Base-by-base conservation (phyloP, 2,888 invertebrate genomes). In the Ernsta delagoae region DNA sequence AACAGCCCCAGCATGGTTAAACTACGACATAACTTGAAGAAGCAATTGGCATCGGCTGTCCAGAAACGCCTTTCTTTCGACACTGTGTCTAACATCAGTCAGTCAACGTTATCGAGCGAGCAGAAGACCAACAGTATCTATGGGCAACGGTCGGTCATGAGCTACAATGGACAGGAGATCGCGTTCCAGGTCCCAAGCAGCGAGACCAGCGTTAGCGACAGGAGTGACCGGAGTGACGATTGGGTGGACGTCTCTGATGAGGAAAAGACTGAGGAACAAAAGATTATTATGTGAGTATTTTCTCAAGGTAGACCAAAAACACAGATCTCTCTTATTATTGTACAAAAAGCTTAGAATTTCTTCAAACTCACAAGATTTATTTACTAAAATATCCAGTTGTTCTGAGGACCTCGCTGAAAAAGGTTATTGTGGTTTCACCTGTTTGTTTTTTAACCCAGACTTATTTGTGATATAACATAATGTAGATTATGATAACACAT, bases 191-290 rank as follows among this genome's bases (percentile, higher is more conserved):
- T 94, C 39, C 94, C 94, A 7, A 93, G 94, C 73, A 94, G 95
- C 75, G 95, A 95, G 77, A 88, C 94, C 36, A 95, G 95, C 77
- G 92, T 91, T 61, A 95, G 95, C 75, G 95, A 95, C 75, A 86
- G 94, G 5, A 95, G 95, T 74, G 95, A 95, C 75, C 88, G 94
- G 16, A 95, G 95, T 73, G 96, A 96, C 72, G 95, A 96, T 76
- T 96, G 96, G 96, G 94, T 95, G 53, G 96, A 96, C 77, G 88
- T 96, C 11, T 94, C 95, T 5, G 95, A 95, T 79, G 94, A 94
- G 74, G 94, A 94, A 72, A 91, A 91, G 74, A 88, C 83, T 74
- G 90, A 89, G 62, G 89, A 92, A 70, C 92, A 90, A 74, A 91
- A 93, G 74, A 93, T 95, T 75, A 93, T 95, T 59, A 93, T 95